Conservation (phyloP, 2,797 vertebrate genomes). For the Myotis findleyi region DNA sequence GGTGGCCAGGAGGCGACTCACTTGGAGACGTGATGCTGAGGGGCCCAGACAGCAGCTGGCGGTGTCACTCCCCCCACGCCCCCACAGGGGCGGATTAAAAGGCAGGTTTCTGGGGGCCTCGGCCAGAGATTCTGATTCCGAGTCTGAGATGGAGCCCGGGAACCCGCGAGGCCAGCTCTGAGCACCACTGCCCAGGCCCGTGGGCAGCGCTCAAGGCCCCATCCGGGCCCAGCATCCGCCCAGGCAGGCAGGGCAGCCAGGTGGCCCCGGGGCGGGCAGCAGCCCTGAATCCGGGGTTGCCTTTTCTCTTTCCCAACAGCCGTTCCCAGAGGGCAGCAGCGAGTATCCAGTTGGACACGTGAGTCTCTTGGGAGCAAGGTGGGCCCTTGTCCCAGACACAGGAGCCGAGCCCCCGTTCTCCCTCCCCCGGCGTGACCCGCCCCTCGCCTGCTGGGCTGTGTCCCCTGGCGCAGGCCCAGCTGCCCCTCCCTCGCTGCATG, state of each 20-base stretch:
- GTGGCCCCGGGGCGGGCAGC: fast-evolving
- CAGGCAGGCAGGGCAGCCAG: neutral
- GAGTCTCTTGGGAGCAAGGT: slow-evolving; percentile 25
- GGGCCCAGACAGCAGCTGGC: neutral
- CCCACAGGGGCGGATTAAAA: neutral
- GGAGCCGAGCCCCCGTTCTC: neutral
- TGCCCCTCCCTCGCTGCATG: neutral
- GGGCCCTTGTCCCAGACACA: neutral
- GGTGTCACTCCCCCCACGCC: neutral
- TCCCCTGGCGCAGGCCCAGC: neutral
- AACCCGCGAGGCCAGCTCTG: neutral
- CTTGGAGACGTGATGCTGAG: no score
- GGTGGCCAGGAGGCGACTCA: neutral
- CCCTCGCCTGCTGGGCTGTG: neutral
- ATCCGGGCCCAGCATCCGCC: no score
- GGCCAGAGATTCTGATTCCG: neutral
- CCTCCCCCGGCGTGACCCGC: fast-evolving
- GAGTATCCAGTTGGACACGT: slow-evolving; percentile 81
- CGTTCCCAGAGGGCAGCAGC: slow-evolving; percentile 75
- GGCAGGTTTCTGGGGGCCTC: neutral
- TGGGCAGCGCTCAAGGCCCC: neutral
- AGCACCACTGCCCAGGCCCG: neutral
- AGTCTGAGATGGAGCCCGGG: neutral
- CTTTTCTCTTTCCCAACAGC: slow-evolving; percentile 68
- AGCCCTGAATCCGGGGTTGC: neutral